Evolutionary conservation across 2,113 vertebrate species (phyloP), one percentile per base, ranked within the genome.

Genomic region (Mus spicilegus): DNA sequence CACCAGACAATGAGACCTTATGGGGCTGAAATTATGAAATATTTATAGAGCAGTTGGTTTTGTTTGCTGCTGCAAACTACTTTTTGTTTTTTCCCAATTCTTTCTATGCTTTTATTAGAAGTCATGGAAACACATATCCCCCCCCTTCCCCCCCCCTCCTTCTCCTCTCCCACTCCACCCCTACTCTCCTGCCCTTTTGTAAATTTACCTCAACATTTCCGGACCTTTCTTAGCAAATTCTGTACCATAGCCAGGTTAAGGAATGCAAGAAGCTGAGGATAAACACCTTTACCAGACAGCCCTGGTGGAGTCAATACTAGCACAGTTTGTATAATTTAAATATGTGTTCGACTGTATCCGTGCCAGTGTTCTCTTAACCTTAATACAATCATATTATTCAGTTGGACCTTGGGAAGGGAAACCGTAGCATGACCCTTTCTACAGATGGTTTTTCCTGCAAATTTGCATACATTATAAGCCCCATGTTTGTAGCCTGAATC

Each of bases 31-130:
- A 96, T 94, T 56, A 96, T 91, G 91, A 96, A 95, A 91, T 97
- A 97, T 97, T 98, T 97, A 98, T 97, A 98, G 97, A 96, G 54
- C 89, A 28, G 93, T 92, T 96, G 30, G 61, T 95, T 96, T 92
- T 88, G 92, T 95, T 93, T 95, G 88, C 75, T 20, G 24, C 42
- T 42, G 95, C 9, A 91, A 84, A 87, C 89, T 69, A n/a, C 72
- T 94, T 95, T 95, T 96, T 84, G 51, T 87, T 95, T 95, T 93
- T 93, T 54, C 11, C 26, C 58, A 67, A 80, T 91, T 95, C 90
- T 94, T 72, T 90, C 42, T 92, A 65, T 85, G 95, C 49, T 93
- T 96, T 95, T 95, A 51, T 95, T 90, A 93, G 97, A 93, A 96
- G 94, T 91, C 82, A 87, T 95, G 94, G 96, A 96, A 97, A 96